Evolutionary conservation across 2,888 invertebrate species (phyloP).

Genomic region (Brachycybe producta): DNA sequence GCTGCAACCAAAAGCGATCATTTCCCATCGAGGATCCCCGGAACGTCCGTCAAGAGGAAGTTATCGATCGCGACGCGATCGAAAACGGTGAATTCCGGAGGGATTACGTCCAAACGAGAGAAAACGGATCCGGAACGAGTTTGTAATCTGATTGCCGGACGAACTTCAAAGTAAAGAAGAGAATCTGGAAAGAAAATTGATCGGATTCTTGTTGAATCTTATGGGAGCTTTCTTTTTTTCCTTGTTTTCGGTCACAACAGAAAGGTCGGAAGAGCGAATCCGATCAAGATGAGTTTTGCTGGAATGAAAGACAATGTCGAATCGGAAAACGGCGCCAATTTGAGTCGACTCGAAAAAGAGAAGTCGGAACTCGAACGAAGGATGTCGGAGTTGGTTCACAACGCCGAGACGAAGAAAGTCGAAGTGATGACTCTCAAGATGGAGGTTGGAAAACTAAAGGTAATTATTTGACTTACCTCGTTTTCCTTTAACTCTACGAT

Average conservation of each 20-base stretch:
- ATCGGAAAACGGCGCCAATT: slow-evolving; percentile 82
- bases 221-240: not conserved
- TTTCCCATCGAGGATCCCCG: not conserved
- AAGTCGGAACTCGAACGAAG: slow-evolving; percentile 34
- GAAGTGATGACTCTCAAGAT: slow-evolving; percentile 38
- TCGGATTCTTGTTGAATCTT: not conserved
- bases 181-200: slow-evolving; percentile 1
- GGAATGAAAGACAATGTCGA: slow-evolving; percentile 88
- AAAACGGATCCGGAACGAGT: not conserved
- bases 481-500: not conserved
- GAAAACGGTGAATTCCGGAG: not conserved
- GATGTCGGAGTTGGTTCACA: slow-evolving; percentile 36
- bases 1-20: not conserved
- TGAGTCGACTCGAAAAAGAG: slow-evolving; percentile 52
- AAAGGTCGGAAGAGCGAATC: slow-evolving; percentile 2
- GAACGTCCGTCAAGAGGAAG: slow-evolving; percentile 8
- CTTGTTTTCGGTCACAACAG: not conserved
- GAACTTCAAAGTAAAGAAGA: no score
- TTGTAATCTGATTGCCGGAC: no score
- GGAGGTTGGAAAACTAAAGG: slow-evolving; percentile 35
- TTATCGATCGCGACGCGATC: not conserved
- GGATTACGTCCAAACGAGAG: slow-evolving; percentile 6
- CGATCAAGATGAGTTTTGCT: slow-evolving; percentile 50
- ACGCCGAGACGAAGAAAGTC: slow-evolving; percentile 35
- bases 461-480: slow-evolving; percentile 19